A percentile compares a stretch with the other conserved stretches of the same genome.
These are phyloP conservation scores for Imbricaverruca yamaguchii DNA, from an alignment of 2,888 invertebrate genomes.

Conservation along the genomic window DNA sequence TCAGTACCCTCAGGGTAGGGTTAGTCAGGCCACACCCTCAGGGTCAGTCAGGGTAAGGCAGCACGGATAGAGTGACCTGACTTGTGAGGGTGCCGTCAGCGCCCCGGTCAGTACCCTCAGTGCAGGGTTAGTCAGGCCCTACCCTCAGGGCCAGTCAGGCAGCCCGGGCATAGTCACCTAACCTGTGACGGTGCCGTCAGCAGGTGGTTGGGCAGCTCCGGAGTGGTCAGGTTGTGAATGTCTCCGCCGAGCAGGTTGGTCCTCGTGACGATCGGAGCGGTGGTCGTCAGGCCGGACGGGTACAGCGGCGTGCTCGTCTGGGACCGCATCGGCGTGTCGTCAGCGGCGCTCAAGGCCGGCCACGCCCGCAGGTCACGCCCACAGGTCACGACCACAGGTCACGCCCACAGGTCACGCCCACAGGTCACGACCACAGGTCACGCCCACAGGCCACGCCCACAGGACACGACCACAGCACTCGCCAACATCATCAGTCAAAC, in stretches of 20 bases:
- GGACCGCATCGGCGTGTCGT: neutral
- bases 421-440: neutral
- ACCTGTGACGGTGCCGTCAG: neutral
- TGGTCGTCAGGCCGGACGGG: neutral
- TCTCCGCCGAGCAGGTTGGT: neutral
- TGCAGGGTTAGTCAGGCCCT: too few species aligned
- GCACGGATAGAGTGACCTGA: too few species aligned
- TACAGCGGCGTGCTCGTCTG: neutral
- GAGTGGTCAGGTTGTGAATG: neutral
- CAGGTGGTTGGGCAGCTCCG: constrained; percentile 7
- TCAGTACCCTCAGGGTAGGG: too few species aligned
- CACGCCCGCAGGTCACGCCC: too few species aligned
- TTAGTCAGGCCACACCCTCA: too few species aligned
- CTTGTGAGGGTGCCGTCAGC: neutral
- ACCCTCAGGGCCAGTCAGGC: too few species aligned
- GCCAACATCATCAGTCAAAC: too few species aligned
- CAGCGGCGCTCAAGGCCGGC: too few species aligned
- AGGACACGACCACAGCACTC: neutral
- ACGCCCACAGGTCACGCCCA: too few species aligned
- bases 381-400: neutral
- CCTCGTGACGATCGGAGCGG: neutral
- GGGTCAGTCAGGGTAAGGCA: too few species aligned
- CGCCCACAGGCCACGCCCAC: too few species aligned
- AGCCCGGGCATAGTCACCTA: neutral
- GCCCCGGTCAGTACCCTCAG: too few species aligned